These are phyloP conservation scores for Steinernema hermaphroditum DNA, from an alignment of 2,888 invertebrate species.

Conservation along the genomic window DNA sequence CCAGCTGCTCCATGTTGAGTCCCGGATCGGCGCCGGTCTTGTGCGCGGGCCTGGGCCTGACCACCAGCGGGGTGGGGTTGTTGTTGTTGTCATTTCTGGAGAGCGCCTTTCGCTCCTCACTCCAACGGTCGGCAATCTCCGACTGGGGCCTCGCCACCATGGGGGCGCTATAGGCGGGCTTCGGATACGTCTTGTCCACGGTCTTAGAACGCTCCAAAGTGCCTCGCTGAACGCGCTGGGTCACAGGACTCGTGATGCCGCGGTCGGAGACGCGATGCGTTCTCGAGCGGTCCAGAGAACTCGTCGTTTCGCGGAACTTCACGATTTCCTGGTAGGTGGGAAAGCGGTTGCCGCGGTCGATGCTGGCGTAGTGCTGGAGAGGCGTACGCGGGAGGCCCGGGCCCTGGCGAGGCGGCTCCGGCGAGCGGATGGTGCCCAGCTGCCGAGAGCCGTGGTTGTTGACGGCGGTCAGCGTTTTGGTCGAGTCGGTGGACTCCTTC, in stretches of 20 bases:
- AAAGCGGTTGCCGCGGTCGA: slow-evolving; percentile 8
- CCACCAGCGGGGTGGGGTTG: background rate
- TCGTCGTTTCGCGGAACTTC: slow-evolving; percentile 25
- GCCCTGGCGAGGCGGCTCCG: background rate
- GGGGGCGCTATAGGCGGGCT: slow-evolving; percentile 4
- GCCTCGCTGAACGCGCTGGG: background rate
- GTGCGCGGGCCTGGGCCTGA: background rate
- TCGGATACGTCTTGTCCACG: background rate
- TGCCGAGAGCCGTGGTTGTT: slow-evolving; percentile 21
- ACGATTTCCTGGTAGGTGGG: slow-evolving; percentile 26
- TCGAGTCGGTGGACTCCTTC: slow-evolving; percentile 44
- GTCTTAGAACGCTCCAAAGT: slow-evolving; percentile 17
- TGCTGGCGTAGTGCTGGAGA: slow-evolving; percentile 21
- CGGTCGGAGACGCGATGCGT: slow-evolving; percentile 10
- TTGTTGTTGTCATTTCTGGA: slow-evolving; percentile 16
- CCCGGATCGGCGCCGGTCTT: slow-evolving; percentile 37
- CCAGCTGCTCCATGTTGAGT: slow-evolving; percentile 55
- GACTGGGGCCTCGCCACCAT: background rate
- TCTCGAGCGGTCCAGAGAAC: slow-evolving; percentile 28
- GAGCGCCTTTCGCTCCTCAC: slow-evolving; percentile 22
- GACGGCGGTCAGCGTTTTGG: slow-evolving; percentile 39
- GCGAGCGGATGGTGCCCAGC: slow-evolving; percentile 21
- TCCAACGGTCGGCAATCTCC: slow-evolving; percentile 26
- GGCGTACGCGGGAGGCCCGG: slow-evolving; percentile 16
- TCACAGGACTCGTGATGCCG: slow-evolving; percentile 14